Percentiles rank a stretch among this genome's conserved stretches.
Conservation (phyloP, 2,113 vertebrate species). For the Petaurus breviceps region DNA sequence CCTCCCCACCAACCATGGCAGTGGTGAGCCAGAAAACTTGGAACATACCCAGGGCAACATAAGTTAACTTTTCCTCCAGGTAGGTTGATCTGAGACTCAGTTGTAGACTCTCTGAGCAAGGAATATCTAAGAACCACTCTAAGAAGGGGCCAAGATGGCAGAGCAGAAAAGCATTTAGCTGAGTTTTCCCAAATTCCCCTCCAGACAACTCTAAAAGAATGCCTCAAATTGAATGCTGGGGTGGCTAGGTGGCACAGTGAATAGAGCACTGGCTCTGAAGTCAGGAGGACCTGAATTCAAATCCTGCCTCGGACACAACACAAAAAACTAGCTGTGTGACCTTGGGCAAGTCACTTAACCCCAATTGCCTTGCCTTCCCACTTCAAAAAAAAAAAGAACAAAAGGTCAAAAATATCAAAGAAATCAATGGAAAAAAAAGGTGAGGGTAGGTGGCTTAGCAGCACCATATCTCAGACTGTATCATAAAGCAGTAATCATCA, state of each 20-base stretch:
- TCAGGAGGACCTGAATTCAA: no score
- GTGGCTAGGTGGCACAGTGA: not conserved
- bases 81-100: not conserved
- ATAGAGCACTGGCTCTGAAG: no score
- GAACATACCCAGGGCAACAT: not conserved
- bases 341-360: no score
- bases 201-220: not conserved
- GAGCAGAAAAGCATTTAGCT: not conserved
- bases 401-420: no score
- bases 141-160: not conserved
- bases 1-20: not conserved
- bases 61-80: not conserved
- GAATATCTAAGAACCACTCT: not conserved
- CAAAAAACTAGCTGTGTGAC: no score
- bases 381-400: no score
- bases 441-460: no score
- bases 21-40: not conserved
- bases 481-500: no score
- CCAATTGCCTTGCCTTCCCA: no score
- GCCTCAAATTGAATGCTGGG: not conserved
- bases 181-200: not conserved
- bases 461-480: no score
- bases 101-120: not conserved
- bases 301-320: no score
- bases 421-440: no score